These are phyloP conservation scores for Butorides virescens DNA, from an alignment of 2,113 vertebrate species.

Conservation along the genomic window DNA sequence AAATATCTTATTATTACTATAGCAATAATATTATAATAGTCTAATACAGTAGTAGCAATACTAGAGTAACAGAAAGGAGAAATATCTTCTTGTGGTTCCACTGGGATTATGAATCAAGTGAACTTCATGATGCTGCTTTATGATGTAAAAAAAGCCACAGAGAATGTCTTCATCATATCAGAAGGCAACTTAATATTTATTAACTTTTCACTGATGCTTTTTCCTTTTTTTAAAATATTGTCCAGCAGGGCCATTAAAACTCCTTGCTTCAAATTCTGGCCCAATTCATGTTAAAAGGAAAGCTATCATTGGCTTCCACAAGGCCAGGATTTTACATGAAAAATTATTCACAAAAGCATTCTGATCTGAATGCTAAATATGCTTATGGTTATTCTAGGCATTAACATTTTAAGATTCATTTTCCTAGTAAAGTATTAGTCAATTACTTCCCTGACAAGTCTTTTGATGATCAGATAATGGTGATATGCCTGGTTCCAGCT, in stretches of 20 bases:
- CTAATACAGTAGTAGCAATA: background rate
- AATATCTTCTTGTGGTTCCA: background rate
- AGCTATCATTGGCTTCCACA: background rate
- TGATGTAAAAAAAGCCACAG: background rate
- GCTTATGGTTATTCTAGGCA: background rate
- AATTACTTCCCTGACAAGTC: background rate
- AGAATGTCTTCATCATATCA: background rate
- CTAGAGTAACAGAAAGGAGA: background rate
- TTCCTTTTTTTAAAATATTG: background rate
- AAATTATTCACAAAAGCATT: background rate
- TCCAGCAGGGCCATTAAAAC: background rate
- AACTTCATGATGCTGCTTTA: background rate
- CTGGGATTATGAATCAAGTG: background rate
- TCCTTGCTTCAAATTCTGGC: background rate
- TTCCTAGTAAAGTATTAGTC: background rate
- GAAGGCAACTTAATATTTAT: background rate
- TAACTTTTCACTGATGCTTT: background rate
- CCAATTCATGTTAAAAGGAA: background rate
- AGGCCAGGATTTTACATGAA: background rate
- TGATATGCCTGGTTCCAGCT: background rate
- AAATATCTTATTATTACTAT: background rate
- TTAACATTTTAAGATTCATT: background rate
- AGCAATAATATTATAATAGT: background rate
- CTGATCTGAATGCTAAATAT: background rate
- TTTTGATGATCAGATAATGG: background rate